Percentiles rank a stretch among this genome's conserved stretches.
These are phyloP conservation scores for Hirtodrosophila alboralis DNA, from an alignment of 2,888 invertebrate species.

Conservation along the genomic window DNA sequence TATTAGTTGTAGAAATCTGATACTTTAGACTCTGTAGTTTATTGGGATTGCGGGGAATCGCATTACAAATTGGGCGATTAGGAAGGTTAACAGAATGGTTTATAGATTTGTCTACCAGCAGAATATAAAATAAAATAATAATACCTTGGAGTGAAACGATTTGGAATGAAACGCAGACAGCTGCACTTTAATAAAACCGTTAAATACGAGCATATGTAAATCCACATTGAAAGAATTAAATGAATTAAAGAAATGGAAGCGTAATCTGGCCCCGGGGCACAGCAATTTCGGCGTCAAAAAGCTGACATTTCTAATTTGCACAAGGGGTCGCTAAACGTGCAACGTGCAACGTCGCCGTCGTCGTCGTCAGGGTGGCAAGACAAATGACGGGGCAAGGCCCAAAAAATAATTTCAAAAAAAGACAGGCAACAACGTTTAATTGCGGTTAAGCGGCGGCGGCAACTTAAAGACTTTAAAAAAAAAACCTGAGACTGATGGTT, in stretches of 20 bases:
- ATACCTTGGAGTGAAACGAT: constrained; percentile 12
- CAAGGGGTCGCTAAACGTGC: constrained; percentile 28
- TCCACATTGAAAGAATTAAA: constrained; percentile 44
- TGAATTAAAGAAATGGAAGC: constrained; percentile 7
- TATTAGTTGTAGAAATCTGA: constrained; percentile 52
- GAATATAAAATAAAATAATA: background rate
- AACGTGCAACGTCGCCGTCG: constrained; percentile 7
- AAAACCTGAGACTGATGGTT: constrained; percentile 29
- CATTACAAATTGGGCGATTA: constrained; percentile 49
- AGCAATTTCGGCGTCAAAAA: constrained; percentile 75
- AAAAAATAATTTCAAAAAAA: constrained; percentile 61
- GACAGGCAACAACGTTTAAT: constrained; percentile 59
- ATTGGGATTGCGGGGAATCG: constrained; percentile 38
- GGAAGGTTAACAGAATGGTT: constrained; percentile 36
- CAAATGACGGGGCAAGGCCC: constrained; percentile 67
- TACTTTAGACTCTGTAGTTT: constrained; percentile 42
- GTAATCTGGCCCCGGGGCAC: constrained; percentile 58
- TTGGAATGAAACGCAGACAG: constrained; percentile 44
- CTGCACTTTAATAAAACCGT: constrained; percentile 42
- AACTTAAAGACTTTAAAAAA: constrained; percentile 59
- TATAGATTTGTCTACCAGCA: constrained; percentile 37
- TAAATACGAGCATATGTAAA: constrained; percentile 71
- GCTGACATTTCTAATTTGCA: constrained; percentile 77
- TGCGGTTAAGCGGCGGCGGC: constrained; percentile 72
- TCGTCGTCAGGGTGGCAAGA: constrained; percentile 59